Base-by-base conservation (phyloP, 1,140 invertebrate species). In the Lasaia peninsularis region DNA sequence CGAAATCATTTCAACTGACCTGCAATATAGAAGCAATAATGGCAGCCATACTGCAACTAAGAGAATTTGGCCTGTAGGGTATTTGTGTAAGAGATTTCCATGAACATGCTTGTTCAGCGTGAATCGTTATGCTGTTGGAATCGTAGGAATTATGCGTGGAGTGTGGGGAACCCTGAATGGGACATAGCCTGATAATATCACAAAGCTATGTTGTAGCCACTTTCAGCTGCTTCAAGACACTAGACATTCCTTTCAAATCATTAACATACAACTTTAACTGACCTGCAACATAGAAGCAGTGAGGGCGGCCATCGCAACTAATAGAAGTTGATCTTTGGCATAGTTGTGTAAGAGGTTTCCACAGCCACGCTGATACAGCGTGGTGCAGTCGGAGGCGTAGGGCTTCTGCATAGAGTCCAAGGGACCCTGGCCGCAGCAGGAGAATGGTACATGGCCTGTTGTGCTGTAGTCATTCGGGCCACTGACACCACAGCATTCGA, bases 401-500 rank as follows among this genome's bases (percentile, higher is more conserved):
- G 80, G 67, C 65, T 83, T 72, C 57, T 67, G 69, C 12, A 86
- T 52, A 0, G 66, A 55, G 56, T 85, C 84, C 16, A 78, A 52
- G 2, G 78, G 77, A 2, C 76, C 74, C 31, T 78, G 81, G 3
- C 75, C 90, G 63, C 90, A 91, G 68, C 91, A 92, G n/a, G 90
- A 90, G 84, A 91, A 91, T 2, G 90, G 90, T 49, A 90, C 80
- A 11, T 77, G 71, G 18, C 84, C 73, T 0, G 67, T 58, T 0
- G 76, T 74, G 0, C 75, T 73, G 81, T 90, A 92, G 67, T 92
- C 91, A 2, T 70, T 63, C 1, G 87, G 90, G 1, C 89, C 88
- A 4, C 88, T 81, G 8, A 93, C 86, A 12, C 92, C 92, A 60
- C 93, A 93, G 60, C 93, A 94, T 58, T 89, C 86, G 54, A 93